Percentiles rank a stretch among this genome's conserved stretches.
These are phyloP conservation scores for Tipula vernalis DNA, from an alignment of 2,888 invertebrate species.

Conservation along the genomic window DNA sequence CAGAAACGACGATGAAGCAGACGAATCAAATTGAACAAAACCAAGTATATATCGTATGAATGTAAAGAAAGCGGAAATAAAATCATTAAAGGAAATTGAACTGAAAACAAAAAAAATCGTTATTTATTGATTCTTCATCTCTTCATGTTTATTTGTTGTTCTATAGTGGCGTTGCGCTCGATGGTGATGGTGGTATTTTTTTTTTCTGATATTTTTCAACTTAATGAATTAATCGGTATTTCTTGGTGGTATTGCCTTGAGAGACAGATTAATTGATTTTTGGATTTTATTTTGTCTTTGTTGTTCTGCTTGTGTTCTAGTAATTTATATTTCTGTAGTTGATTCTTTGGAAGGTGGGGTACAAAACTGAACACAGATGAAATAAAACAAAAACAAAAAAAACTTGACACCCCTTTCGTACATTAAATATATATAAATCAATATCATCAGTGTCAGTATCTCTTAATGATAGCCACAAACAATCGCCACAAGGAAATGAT, in stretches of 20 bases:
- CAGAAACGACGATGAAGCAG: not conserved
- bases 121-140: not conserved
- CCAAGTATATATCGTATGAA: not conserved
- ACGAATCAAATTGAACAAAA: not conserved
- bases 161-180: not conserved
- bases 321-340: not conserved
- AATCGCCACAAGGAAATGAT: not conserved
- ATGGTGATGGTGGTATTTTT: not conserved
- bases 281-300: not conserved
- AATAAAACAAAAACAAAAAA: not conserved
- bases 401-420: not conserved
- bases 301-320: not conserved
- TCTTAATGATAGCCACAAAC: not conserved
- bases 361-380: not conserved
- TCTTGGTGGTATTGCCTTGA: not conserved
- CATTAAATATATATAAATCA: not conserved
- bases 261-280: conserved; percentile 4
- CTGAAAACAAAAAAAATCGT: not conserved
- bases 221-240: not conserved
- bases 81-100: not conserved
- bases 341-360: not conserved
- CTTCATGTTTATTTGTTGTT: not conserved
- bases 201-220: not conserved
- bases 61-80: not conserved
- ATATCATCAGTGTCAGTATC: not conserved